Base-by-base conservation (phyloP, 2,888 invertebrate genomes). In the Conistra vaccinii region DNA sequence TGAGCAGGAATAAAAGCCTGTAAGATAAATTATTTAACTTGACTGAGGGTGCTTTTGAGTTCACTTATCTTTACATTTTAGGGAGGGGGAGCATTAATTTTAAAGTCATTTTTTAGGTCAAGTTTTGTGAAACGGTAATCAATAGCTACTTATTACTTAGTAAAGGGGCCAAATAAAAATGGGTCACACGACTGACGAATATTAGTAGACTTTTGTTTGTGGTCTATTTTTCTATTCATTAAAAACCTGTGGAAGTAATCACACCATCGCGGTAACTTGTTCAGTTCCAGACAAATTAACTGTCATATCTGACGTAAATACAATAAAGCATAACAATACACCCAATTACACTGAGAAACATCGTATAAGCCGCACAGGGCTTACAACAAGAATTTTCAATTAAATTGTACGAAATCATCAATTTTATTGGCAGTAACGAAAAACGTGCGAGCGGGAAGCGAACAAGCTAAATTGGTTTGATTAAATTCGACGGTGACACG, bases 21-120 rank as follows among this genome's bases (percentile, higher is more conserved):
- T 71, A 79, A 85, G 82, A 89, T 87, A 85, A 89, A 88, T 87
- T 83, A 87, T 88, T 83, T 84, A 87, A 88, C 83, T 89, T 87
- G 75, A 77, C 61, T 77, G 78, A 83, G 85, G 83, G 84, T 80
- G 84, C 78, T 85, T 85, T 88, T 86, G 83, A 88, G 84, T 85
- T 87, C 73, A 81, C 79, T 81, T 82, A 88, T 90, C 87, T 89
- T 85, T 81, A 84, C 80, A 79, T 75, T 84, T 73, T 84, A 39
- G 73, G 81, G 85, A 85, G 85, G 75, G 84, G 86, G 84, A 83
- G 53, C 68, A 58, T 75, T 79, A 3, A 79, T 79, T 79, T 79
- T 45, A 55, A 71, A 42, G 32, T 17, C 3, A 23, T 60, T 57
- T 78, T 83, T 75, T 57, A 12, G 23, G 48, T 51, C 14, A 6